Conservation (phyloP, 2,888 invertebrate species). For the Belgica antarctica region DNA sequence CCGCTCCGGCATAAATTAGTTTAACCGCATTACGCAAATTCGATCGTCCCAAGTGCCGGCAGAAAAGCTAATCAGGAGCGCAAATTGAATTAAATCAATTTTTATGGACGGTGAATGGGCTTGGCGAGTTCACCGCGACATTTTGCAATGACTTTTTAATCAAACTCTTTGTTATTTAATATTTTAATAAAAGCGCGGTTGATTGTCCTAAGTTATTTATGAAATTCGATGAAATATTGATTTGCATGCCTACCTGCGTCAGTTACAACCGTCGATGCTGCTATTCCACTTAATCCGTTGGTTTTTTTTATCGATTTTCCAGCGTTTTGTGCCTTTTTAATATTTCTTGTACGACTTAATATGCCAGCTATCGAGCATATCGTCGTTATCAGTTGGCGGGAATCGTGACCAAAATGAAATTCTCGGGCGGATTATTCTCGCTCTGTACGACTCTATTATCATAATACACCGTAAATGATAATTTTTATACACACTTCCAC, state of each 20-base stretch:
- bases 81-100: constrained; percentile 1
- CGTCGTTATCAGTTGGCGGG: constrained; percentile 33
- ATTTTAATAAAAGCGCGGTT: constrained; percentile 11
- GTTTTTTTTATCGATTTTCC: background rate
- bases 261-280: too few relatives aligned
- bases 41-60: background rate
- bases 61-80: background rate
- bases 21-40: constrained; percentile 38
- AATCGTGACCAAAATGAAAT: constrained; percentile 41
- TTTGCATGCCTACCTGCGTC: constrained; percentile 15
- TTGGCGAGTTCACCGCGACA: too few relatives aligned
- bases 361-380: constrained; percentile 34
- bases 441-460: constrained; percentile 29
- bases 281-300: too few relatives aligned
- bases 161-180: constrained; percentile 18
- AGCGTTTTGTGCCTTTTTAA: constrained; percentile 7
- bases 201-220: constrained; percentile 11
- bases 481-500: constrained; percentile 12
- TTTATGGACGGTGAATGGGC: background rate
- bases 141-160: background rate
- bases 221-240: constrained; percentile 33
- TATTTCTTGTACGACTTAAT: background rate
- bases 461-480: constrained; percentile 32
- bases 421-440: background rate
- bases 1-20: constrained; percentile 36